phyloP scores from a whole-genome alignment of 2,113 vertebrate genomes.

The Oreotragus oreotragus region DNA sequence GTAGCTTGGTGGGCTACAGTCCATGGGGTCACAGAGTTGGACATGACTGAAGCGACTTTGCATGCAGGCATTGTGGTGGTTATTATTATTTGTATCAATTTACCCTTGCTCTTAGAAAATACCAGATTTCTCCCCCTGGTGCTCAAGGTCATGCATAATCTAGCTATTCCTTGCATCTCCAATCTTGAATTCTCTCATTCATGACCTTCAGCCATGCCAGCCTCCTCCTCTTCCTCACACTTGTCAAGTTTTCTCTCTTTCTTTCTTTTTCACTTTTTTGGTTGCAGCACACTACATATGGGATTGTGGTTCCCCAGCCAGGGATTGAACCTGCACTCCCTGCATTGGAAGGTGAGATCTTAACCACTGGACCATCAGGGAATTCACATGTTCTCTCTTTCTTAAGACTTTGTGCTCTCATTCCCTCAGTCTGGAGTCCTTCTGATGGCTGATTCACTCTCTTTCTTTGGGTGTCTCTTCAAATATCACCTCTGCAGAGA shows the following conservation, averaged over 20 bases:
- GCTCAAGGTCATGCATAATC: neutral
- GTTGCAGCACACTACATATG: neutral
- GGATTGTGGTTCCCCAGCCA: neutral
- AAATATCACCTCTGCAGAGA: neutral
- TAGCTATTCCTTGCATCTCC: neutral
- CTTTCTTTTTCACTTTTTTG: neutral
- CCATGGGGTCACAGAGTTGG: neutral
- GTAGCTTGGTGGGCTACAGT: neutral
- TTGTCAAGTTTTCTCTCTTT: neutral
- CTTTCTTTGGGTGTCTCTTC: neutral
- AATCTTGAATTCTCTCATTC: neutral
- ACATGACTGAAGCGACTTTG: neutral
- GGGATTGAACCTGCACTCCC: neutral
- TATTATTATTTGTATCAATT: neutral
- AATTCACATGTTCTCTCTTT: neutral
- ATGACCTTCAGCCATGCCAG: neutral
- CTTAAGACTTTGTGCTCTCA: neutral
- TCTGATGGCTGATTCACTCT: neutral
- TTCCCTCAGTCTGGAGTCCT: neutral
- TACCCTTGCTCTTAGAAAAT: neutral
- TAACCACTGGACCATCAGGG: neutral
- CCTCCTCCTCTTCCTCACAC: neutral
- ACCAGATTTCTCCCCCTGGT: neutral
- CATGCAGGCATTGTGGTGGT: neutral
- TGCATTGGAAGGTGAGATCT: neutral